A percentile compares a stretch with the other conserved stretches of the same genome.
Evolutionary conservation across 2,797 vertebrate species (phyloP).

Genomic region (Tragopan temminckii): DNA sequence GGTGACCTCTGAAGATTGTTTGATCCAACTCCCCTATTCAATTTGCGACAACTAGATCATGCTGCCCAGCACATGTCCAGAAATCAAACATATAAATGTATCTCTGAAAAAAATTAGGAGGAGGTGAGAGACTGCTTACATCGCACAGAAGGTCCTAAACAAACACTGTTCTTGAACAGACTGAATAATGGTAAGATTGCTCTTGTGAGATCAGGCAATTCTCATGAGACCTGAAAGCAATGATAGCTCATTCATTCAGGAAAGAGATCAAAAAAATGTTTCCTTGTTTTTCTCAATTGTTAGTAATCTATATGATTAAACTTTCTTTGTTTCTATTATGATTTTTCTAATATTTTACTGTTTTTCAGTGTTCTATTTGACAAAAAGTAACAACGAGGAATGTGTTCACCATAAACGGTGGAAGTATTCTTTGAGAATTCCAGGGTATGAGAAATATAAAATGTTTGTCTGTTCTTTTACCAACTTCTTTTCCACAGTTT

Average conservation of each 20-base stretch:
- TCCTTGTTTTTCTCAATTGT: background rate
- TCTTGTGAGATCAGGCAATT: background rate
- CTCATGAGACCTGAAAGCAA: background rate
- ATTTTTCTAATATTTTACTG: background rate
- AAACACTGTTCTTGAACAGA: background rate
- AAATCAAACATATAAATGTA: background rate
- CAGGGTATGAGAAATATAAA: background rate
- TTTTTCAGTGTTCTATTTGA: background rate
- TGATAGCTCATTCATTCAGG: background rate
- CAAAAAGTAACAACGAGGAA: rapidly evolving
- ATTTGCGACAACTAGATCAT: background rate
- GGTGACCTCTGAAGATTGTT: background rate
- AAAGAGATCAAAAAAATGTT: rapidly evolving
- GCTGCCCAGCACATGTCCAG: background rate
- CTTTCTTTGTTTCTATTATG: background rate
- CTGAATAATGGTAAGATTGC: background rate
- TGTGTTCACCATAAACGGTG: background rate
- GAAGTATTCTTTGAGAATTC: background rate
- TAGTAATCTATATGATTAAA: background rate
- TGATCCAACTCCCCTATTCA: background rate
- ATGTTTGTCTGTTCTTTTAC: background rate
- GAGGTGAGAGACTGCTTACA: background rate
- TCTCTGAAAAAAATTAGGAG: background rate
- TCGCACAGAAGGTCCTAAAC: background rate
- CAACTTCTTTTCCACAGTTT: background rate